phyloP scores from a whole-genome alignment of 2,113 vertebrate species.

The Pteruthius melanotis region DNA sequence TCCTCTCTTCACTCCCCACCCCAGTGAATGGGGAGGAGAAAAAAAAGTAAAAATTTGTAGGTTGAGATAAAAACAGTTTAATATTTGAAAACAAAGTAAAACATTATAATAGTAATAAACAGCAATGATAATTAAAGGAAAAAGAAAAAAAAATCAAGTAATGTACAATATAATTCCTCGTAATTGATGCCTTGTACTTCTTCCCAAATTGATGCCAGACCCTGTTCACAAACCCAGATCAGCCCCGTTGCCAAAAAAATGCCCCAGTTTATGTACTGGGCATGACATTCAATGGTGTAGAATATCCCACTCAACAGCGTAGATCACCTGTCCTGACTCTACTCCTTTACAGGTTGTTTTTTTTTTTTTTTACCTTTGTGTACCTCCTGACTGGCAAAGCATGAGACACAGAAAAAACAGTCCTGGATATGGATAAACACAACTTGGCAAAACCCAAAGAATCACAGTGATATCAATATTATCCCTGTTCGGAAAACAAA shows the following conservation, averaged over 20 bases:
- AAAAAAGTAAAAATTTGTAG: not conserved
- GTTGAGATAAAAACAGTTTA: not conserved
- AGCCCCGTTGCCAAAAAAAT: fast-evolving
- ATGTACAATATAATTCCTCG: too few species aligned
- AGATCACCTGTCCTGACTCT: not conserved
- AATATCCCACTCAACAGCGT: not conserved
- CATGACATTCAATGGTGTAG: too few species aligned
- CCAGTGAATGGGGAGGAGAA: not conserved
- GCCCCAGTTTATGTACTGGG: not conserved
- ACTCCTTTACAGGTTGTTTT: not conserved
- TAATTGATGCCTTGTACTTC: too few species aligned
- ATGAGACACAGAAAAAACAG: not conserved
- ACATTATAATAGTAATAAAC: not conserved
- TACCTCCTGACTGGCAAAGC: not conserved
- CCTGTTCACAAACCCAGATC: not conserved
- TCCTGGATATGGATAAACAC: not conserved
- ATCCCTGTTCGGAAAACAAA: not conserved
- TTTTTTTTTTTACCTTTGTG: not conserved
- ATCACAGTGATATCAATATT: not conserved
- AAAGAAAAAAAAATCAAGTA: not conserved
- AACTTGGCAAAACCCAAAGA: not conserved
- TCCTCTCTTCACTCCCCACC: not conserved
- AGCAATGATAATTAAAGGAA: not conserved
- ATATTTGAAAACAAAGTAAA: not conserved
- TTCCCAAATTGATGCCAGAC: not conserved